These are phyloP conservation scores for Pseudomyrmex sp. DNA, from an alignment of 1,140 invertebrate species.

Conservation along the genomic window DNA sequence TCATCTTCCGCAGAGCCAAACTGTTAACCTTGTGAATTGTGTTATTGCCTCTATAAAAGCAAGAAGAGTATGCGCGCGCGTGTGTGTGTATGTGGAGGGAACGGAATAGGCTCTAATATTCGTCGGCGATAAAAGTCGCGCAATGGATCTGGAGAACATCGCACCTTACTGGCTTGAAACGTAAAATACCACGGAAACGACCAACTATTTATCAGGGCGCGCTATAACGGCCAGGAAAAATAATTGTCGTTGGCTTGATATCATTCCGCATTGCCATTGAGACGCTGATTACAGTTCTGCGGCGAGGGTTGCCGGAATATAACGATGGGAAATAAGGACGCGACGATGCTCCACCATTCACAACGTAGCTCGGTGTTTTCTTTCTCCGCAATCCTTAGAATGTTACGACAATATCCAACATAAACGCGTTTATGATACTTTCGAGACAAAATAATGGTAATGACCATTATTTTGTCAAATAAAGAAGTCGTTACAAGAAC, in stretches of 20 bases:
- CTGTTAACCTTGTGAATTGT: conserved; percentile 69
- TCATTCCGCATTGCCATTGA: conserved; percentile 26
- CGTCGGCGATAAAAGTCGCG: conserved; percentile 65
- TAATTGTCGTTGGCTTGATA: conserved; percentile 41
- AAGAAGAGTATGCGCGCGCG: not conserved
- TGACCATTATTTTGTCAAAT: no score
- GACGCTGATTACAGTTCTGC: conserved; percentile 21
- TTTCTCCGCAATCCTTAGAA: not conserved
- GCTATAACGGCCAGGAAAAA: conserved; percentile 26
- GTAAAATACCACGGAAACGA: conserved; percentile 35
- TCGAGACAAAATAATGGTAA: no score
- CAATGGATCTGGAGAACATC: conserved; percentile 60
- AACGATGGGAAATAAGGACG: conserved; percentile 3
- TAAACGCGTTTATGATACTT: no score
- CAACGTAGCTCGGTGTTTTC: not conserved
- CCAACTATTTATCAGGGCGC: conserved; percentile 44
- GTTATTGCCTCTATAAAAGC: conserved; percentile 70
- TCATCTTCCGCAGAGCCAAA: conserved; percentile 65
- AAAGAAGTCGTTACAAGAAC: no score
- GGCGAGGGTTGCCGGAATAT: not conserved
- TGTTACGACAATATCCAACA: no score
- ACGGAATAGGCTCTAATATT: conserved; percentile 65
- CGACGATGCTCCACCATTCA: not conserved
- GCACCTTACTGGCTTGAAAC: conserved; percentile 51
- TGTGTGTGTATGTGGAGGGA: no score